Evolutionary conservation across 2,888 invertebrate genomes (phyloP).

Genomic region (Phanerotoma sp.): DNA sequence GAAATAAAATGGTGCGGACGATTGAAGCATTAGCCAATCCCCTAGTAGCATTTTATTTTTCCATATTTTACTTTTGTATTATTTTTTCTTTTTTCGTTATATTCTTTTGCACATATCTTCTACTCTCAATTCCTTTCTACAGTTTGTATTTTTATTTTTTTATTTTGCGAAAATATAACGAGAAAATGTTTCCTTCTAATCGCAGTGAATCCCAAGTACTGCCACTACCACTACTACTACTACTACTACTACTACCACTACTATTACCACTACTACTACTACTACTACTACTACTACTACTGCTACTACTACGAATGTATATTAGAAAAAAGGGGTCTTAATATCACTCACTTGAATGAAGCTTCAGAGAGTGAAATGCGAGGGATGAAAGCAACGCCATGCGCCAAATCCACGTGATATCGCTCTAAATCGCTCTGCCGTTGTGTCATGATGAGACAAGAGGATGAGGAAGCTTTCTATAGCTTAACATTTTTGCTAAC

Average conservation of each 20-base stretch:
- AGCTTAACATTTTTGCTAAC: slow-evolving; percentile 11
- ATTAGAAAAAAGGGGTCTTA: slow-evolving; percentile 27
- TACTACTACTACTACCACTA: no score
- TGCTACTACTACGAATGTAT: slow-evolving; percentile 16
- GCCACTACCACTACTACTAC: no score
- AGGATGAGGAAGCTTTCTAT: slow-evolving; percentile 19
- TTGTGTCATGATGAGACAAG: slow-evolving; percentile 14
- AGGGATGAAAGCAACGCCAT: slow-evolving; percentile 1
- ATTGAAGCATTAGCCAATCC: slow-evolving; percentile 35
- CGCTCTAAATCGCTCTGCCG: slow-evolving; percentile 10
- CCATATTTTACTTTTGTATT: no score
- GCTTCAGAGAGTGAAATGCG: slow-evolving; percentile 15
- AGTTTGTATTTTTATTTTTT: slow-evolving; percentile 28
- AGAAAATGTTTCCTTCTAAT: background rate
- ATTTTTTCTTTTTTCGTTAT: no score
- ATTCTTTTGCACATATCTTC: no score
- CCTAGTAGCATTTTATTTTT: slow-evolving; percentile 30
- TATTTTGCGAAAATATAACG: background rate
- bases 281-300: slow-evolving; percentile 13
- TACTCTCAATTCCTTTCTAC: no score
- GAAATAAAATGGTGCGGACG: slow-evolving; percentile 38
- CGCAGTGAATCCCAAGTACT: background rate
- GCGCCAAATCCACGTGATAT: slow-evolving; percentile 12
- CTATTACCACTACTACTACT: no score
- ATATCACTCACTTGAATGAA: slow-evolving; percentile 32